Evolutionary conservation across 2,888 invertebrate species (phyloP).

Genomic region (Lasioglossum figueresi): DNA sequence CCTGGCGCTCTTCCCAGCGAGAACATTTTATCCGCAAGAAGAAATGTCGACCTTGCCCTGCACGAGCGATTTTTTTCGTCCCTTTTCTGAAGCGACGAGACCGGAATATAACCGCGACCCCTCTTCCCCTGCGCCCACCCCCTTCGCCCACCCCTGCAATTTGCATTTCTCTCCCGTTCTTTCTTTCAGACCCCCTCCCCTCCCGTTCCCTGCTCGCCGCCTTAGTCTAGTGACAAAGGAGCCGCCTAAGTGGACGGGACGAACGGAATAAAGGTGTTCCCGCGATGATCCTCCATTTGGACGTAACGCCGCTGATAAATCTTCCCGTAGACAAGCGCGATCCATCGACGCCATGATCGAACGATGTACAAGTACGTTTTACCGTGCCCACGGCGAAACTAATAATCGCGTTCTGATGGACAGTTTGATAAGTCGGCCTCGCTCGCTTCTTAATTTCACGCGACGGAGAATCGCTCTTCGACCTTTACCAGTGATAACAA

Average conservation of each 20-base stretch:
- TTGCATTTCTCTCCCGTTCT: slow-evolving; percentile 58
- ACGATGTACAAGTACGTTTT: slow-evolving; percentile 27
- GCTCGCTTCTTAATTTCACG: slow-evolving; percentile 1
- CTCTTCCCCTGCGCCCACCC: neutral
- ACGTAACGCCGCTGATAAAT: slow-evolving; percentile 61
- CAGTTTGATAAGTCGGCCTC: neutral
- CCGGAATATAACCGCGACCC: slow-evolving; percentile 34
- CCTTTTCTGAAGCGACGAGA: slow-evolving; percentile 39
- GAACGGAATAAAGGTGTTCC: slow-evolving; percentile 61
- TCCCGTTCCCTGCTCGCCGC: neutral
- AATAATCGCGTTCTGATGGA: neutral
- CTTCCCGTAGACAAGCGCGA: slow-evolving; percentile 55
- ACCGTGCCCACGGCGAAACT: neutral
- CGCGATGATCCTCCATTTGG: slow-evolving; percentile 60
- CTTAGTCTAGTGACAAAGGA: slow-evolving; percentile 58
- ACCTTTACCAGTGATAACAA: neutral
- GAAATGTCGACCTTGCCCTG: slow-evolving; percentile 57
- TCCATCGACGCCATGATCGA: slow-evolving; percentile 60
- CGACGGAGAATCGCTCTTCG: neutral
- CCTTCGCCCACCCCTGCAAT: slow-evolving; percentile 35
- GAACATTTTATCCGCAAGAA: slow-evolving; percentile 33
- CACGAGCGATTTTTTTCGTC: slow-evolving; percentile 53
- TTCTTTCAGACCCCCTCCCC: neutral
- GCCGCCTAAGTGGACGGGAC: slow-evolving; percentile 61
- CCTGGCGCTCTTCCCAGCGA: slow-evolving; percentile 7